Evolutionary conservation across 2,888 invertebrate genomes (phyloP), one percentile per base, ranked within the genome.

Genomic region (Cheilosia grossa): DNA sequence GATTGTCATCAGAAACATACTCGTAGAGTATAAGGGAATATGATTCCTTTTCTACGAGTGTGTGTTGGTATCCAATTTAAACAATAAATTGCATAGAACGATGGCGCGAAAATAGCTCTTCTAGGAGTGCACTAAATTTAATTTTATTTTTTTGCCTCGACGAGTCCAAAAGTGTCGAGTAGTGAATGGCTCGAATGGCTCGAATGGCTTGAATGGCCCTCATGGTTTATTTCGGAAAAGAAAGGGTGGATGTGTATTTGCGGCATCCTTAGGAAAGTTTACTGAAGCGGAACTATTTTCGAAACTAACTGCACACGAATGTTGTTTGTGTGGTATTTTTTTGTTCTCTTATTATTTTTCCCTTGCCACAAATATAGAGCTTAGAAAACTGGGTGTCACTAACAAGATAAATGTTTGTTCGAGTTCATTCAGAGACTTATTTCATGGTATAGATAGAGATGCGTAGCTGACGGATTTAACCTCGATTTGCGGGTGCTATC

Each of bases 21-120:
- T 24, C 24, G 24, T 2, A 21, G 40, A 58, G 63, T 58, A 33
- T 15, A 54, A 69, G 40, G 56, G 56, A 70, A 64, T 70, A 72
- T 70, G 77, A 70, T 70, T 51, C 54, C 13, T 17, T 37, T 19
- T 63, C 33, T 54, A 4, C 19, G 21, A 21, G 59, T 59, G 53
- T 47, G 27, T 69, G 61, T 56, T 40, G 15, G 54, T 21, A 69
- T 77, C 67, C 67, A 81, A 81, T 81, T 70, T 70, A 19, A 64
- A 58, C 75, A 58, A 81, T 81, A 81, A 77, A 72, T 82, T 78
- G 67, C 67, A 69, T 4, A 73, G 67, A 79, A 79, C 47, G 56
- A 74, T 73, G 63, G 73, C 66, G 73, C 51, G 73, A 74, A 78
- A 83, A 79, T 69, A 79, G 73, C 79, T 83, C 64, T 82, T 24